Evolutionary conservation across 2,888 invertebrate genomes (phyloP), one percentile per base, ranked within the genome.

Genomic region (Brenthis ino): DNA sequence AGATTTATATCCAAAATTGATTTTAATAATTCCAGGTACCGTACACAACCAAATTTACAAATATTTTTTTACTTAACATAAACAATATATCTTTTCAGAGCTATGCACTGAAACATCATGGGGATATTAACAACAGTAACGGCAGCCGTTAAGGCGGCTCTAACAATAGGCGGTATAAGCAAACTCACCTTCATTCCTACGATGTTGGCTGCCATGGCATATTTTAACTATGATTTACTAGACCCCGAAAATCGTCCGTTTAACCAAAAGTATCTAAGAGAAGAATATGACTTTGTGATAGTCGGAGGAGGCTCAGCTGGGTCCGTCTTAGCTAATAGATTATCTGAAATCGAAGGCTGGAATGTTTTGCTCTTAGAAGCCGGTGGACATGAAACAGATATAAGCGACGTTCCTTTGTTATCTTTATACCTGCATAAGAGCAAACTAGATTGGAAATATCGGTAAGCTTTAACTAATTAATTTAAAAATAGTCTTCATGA

Each of bases 381-480:
- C 0, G 98, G 98, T 12, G 97, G 97, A 0, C 96, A 97, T 75
- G 97, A 98, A 84, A 97, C 96, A 0, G 97, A 97, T 81, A 96
- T 97, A 60, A 96, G 97, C 0, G 97, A 97, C 82, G 97, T 97
- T 4, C 98, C 97, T 0, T 93, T 97, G 61, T 87, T 98, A n/a
- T 97, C 97, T 55, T 85, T 98, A 57, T 98, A 97, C 85, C 93
- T 98, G 79, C 98, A 98, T 86, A 97, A 97, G 80, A 97, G 97
- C 83, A 96, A 96, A 92, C 84, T 97, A 79, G 98, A 98, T 85
- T 98, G 98, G 98, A 97, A 97, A 79, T 98, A 97, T 88, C 94
- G 96, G 95, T 96, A 82, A 82, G 24, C 33, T 57, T 51, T 3
- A 11, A 47, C 14, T 47, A 14, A 33, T 51, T 16, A n/a, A n/a